A percentile compares a stretch with the other conserved stretches of the same genome.
Evolutionary conservation across 2,113 vertebrate species (phyloP).

Genomic region (Calidris pygmaea): DNA sequence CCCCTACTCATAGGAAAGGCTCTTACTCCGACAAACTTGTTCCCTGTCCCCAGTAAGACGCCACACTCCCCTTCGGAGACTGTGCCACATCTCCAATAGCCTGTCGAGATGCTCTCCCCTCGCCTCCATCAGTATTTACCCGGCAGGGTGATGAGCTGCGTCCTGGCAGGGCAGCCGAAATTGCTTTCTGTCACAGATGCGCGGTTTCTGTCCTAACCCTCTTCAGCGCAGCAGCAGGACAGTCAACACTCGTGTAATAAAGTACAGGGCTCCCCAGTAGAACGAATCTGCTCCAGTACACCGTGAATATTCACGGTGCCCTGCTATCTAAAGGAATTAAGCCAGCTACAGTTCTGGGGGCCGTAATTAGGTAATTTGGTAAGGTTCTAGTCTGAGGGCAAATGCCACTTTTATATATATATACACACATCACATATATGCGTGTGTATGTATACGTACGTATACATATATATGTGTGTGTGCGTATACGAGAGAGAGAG

Average conservation of each 20-base stretch:
- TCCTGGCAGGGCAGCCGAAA: not conserved
- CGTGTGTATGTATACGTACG: rapidly evolving
- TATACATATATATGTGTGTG: rapidly evolving
- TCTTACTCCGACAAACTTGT: not conserved
- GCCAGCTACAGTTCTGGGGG: not conserved
- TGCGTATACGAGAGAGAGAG: rapidly evolving
- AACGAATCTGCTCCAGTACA: not conserved
- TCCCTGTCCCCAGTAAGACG: not conserved
- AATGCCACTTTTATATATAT: not conserved
- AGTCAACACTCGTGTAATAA: not conserved
- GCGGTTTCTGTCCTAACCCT: rapidly evolving
- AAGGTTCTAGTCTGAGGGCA: not conserved
- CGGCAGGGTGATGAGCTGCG: rapidly evolving
- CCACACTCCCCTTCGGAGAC: rapidly evolving
- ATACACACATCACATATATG: too few relatives aligned
- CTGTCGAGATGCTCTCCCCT: not conserved
- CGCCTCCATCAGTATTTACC: rapidly evolving
- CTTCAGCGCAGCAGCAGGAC: not conserved
- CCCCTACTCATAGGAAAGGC: not conserved
- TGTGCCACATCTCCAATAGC: not conserved
- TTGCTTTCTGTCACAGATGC: not conserved
- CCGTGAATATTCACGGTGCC: not conserved
- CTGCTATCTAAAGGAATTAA: not conserved
- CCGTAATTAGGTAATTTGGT: not conserved
- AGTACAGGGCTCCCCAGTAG: not conserved